Evolutionary conservation across 2,797 vertebrate genomes (phyloP).

Genomic region (Chiroxiphia lanceolata): DNA sequence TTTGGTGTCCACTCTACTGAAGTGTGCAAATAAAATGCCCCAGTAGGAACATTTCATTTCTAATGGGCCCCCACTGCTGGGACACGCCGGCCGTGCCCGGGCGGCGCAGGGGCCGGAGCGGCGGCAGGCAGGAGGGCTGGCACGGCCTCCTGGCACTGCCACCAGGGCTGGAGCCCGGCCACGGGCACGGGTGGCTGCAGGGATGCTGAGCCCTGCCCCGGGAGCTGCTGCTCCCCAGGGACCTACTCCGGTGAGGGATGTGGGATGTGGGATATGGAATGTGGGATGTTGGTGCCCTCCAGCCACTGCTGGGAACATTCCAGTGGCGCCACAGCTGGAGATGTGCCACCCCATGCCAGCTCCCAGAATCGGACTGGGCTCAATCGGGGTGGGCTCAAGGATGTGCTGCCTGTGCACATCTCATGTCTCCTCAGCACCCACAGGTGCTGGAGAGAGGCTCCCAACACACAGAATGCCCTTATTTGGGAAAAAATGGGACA

Average conservation of each 20-base stretch:
- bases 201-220: not conserved
- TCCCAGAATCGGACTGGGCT: rapidly evolving
- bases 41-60: slow-evolving; percentile 61
- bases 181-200: not conserved
- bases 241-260: rapidly evolving
- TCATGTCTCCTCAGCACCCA: not conserved
- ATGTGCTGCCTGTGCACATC: rapidly evolving
- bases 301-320: rapidly evolving
- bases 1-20: slow-evolving; percentile 80
- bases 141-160: not conserved
- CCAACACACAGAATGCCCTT: rapidly evolving
- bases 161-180: not conserved
- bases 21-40: slow-evolving; percentile 87
- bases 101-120: not conserved
- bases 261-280: rapidly evolving
- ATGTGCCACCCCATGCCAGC: not conserved
- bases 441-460: not conserved
- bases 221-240: not conserved
- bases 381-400: rapidly evolving
- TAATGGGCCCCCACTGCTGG: slow-evolving; percentile 70
- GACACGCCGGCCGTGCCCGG: not conserved
- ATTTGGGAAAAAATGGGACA: too few species aligned
- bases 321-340: rapidly evolving
- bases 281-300: not conserved
- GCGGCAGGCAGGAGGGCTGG: not conserved